Base-by-base conservation (phyloP, 2,888 invertebrate species). In the Bursaphelenchus okinawaensis region DNA sequence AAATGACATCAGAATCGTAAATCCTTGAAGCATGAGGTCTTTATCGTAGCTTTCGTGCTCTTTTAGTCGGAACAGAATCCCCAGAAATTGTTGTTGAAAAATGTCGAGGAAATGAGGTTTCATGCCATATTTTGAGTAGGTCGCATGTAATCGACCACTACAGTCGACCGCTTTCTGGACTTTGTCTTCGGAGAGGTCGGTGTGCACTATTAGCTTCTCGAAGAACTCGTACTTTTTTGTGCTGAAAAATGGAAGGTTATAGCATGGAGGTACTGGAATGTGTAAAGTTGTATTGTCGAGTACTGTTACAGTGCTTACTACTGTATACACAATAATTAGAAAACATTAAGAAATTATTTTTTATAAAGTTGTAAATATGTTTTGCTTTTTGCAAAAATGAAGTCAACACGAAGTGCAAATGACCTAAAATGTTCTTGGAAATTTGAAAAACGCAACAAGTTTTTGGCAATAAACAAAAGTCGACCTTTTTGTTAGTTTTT, bases 31-130 rank as follows among this genome's bases (percentile, higher is more conserved):
- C 31, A 67, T 50, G 19, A 26, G 29, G 20, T 68, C 19, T 51
- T 40, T 54, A 12, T 68, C 67, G 29, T 62, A 50, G 19, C 52
- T 24, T n/a, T 67, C 67, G 9, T 40, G 20, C 40, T 58, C 52
- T 55, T 68, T 67, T 19, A 67, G 20, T 22, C 55, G 26, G 22
- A 31, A 22, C 23, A 65, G 60, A 61, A 69, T 50, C 23, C 65
- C 60, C 22, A 64, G 28, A 22, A 64, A 69, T 55, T 73, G 65
- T 24, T 73, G 76, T 40, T 74, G 67, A 66, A 68, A 75, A 12
- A 75, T 56, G 64, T 75, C 76, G 27, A 75, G 63, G 59, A 75
- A 77, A 27, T 76, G 76, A 7, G 76, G 76, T 61, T 75, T 75
- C 29, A 75, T 62, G 9, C 76, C 76, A 55, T 69, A 77, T 28